A percentile compares a stretch with the other conserved stretches of the same genome.
These are phyloP conservation scores for Hemiscyllium ocellatum DNA, from an alignment of 2,113 vertebrate species.

Conservation along the genomic window DNA sequence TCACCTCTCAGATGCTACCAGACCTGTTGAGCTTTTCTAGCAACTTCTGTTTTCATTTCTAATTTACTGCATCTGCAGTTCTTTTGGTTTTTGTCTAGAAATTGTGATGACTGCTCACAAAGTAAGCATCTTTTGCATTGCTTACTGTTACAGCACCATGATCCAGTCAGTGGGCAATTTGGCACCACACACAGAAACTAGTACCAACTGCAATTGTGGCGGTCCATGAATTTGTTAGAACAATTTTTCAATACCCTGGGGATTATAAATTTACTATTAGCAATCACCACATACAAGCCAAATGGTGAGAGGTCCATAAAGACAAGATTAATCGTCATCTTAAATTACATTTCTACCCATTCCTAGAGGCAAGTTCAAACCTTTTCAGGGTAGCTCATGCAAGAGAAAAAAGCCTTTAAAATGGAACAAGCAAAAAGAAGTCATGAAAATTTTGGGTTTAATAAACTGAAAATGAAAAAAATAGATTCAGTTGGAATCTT, in stretches of 20 bases:
- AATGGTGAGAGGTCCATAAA: background rate
- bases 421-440: background rate
- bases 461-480: background rate
- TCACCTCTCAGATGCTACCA: too few species aligned
- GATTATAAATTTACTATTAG: background rate
- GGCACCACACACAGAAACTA: background rate
- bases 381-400: background rate
- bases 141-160: background rate
- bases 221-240: too few species aligned
- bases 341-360: background rate
- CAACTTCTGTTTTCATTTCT: too few species aligned
- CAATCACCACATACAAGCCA: background rate
- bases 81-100: too few species aligned
- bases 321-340: background rate
- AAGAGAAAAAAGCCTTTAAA: background rate
- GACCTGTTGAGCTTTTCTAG: too few species aligned
- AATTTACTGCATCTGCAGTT: too few species aligned
- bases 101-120: background rate
- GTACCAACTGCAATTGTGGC: background rate
- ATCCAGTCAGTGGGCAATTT: background rate
- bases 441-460: background rate
- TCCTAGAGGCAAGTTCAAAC: background rate
- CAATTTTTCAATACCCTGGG: too few species aligned
- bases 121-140: background rate
- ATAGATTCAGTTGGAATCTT: background rate